Evolutionary conservation across 2,888 invertebrate genomes (phyloP).

Genomic region (Rosalia funebris): DNA sequence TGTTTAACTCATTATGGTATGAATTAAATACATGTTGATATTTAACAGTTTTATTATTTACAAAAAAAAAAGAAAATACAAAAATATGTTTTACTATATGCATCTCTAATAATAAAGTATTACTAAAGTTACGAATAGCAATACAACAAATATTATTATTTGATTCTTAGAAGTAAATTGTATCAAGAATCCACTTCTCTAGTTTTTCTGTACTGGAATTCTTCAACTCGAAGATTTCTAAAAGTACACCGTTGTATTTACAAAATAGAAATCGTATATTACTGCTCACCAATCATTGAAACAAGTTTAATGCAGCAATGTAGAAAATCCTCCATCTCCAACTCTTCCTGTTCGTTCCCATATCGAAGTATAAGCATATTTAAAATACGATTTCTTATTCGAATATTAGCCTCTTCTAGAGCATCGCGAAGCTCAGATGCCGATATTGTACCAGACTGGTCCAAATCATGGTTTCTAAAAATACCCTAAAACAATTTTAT

Average conservation of each 20-base stretch:
- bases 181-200: constrained; percentile 16
- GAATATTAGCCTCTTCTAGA: constrained; percentile 87
- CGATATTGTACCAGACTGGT: constrained; percentile 81
- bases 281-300: constrained; percentile 85
- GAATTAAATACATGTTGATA: no score
- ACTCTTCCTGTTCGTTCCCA: constrained; percentile 81
- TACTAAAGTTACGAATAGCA: not conserved
- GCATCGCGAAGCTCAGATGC: constrained; percentile 85
- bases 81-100: not conserved
- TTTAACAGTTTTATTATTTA: no score
- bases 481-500: constrained; percentile 73
- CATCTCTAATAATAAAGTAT: not conserved
- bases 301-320: constrained; percentile 92
- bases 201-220: not conserved
- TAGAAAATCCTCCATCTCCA: constrained; percentile 93
- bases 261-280: not conserved
- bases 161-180: not conserved
- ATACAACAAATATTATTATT: no score
- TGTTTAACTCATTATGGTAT: no score
- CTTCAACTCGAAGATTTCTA: constrained; percentile 1
- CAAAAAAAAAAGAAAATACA: no score
- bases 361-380: constrained; percentile 91
- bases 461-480: constrained; percentile 84
- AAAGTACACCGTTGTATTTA: no score
- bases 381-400: constrained; percentile 87